These are phyloP conservation scores for Leptestheria dahalacensis DNA, from an alignment of 1,140 invertebrate genomes.

Conservation along the genomic window DNA sequence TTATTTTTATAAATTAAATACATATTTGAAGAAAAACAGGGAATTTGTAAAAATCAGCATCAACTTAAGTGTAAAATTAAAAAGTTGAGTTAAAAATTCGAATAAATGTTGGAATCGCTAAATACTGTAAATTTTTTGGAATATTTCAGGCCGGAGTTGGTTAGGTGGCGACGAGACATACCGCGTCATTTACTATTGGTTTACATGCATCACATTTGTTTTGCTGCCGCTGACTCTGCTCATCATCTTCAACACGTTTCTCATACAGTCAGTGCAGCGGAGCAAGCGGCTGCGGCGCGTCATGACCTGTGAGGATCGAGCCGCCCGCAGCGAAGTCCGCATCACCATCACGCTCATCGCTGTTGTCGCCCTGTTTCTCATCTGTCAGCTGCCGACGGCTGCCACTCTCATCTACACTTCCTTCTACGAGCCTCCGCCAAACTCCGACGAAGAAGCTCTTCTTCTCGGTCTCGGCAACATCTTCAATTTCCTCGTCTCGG, in stretches of 20 bases:
- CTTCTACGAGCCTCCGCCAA: conserved; percentile 28
- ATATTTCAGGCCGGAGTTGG: conserved; percentile 13
- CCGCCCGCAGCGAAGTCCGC: conserved; percentile 43
- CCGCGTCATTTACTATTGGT: conserved; percentile 45
- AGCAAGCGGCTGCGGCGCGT: conserved; percentile 35
- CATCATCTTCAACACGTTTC: conserved; percentile 52
- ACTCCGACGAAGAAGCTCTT: conserved; percentile 29
- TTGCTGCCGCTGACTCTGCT: conserved; percentile 48
- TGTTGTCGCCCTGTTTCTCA: conserved; percentile 53
- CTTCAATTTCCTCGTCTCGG: conserved; percentile 49
- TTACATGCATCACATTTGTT: conserved; percentile 47
- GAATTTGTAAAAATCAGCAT: too few relatives aligned
- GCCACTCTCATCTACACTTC: conserved; percentile 35
- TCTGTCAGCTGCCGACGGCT: conserved; percentile 54
- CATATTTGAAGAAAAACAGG: too few relatives aligned
- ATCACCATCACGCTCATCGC: conserved; percentile 59
- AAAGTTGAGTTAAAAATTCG: too few relatives aligned
- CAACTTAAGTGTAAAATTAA: too few relatives aligned
- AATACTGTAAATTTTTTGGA: background rate
- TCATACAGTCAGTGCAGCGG: conserved; percentile 46
- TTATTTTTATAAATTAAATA: too few relatives aligned
- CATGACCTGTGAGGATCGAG: conserved; percentile 35
- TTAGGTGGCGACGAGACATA: conserved; percentile 40
- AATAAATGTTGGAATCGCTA: conserved; percentile 1
- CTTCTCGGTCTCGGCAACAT: conserved; percentile 46